Base-by-base conservation (phyloP, 2,888 invertebrate species). In the Lumbricus terrestris region DNA sequence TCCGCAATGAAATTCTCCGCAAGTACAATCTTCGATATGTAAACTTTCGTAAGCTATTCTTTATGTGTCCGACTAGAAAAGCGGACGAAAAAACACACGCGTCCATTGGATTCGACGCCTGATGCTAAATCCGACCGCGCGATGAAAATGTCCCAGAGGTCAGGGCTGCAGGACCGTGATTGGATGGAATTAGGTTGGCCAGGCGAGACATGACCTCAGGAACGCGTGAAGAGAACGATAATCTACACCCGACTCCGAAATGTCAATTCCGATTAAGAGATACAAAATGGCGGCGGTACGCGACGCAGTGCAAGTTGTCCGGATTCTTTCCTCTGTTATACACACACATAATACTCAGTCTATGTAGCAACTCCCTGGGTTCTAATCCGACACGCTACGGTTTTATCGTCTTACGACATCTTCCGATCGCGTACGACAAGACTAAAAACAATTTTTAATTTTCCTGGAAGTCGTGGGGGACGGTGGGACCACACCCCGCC, bases 361-460 rank as follows among this genome's bases (percentile, higher is more conserved):
- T 69, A n/a, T n/a, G 29, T 69, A 1, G 69, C 69, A 11, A 69
- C 69, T 69, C 69, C 69, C 69, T n/a, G 69, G 69, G 69, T 69
- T 69, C 69, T 69, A 69, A 69, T 69, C 69, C 69, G 69, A 69
- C n/a, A 69, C 69, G 69, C 69, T 69, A 69, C n/a, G 69, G 69
- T 29, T 69, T 69, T 69, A 69, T 69, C 69, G 69, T 69, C 69
- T 69, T 69, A 69, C n/a, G n/a, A 8, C n/a, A n/a, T 69, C n/a
- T 69, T 69, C 69, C 69, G 69, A n/a, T n/a, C 69, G n/a, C 29
- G n/a, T 8, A 69, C 29, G 13, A n/a, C 69, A n/a, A 69, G n/a
- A n/a, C 69, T 69, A 69, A n/a, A 69, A 69, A 69, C 69, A 69
- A 69, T 0, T 69, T 29, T 69, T 69, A 69, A 69, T 69, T 69